Conservation (phyloP, 2,797 vertebrate genomes). For the Cheirogaleus major region DNA sequence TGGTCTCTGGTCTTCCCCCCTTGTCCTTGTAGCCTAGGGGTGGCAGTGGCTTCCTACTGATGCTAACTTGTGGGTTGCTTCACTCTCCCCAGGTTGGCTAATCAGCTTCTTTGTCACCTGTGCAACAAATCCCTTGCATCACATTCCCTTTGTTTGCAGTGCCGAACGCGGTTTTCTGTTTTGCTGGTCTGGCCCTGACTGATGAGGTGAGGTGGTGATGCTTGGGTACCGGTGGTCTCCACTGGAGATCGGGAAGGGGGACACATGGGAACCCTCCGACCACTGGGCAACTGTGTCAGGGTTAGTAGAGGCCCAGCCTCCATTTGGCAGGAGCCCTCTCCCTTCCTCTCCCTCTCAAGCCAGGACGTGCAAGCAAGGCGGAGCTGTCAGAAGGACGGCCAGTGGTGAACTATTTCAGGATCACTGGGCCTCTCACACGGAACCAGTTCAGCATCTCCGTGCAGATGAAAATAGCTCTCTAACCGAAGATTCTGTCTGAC, state of each 20-base stretch:
- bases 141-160: background rate
- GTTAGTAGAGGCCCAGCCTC: background rate
- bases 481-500: background rate
- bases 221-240: background rate
- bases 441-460: background rate
- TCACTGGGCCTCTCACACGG: background rate
- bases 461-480: background rate
- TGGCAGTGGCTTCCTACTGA: background rate
- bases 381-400: background rate
- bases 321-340: background rate
- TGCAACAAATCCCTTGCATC: background rate
- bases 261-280: rapidly evolving
- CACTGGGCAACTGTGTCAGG: background rate
- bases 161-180: background rate
- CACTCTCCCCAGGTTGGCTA: background rate
- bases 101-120: background rate
- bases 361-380: background rate
- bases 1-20: background rate
- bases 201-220: background rate
- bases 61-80: background rate
- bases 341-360: background rate
- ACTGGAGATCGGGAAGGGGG: background rate
- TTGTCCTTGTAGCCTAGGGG: no score
- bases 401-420: background rate
- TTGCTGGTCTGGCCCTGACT: background rate